Evolutionary conservation across 1,140 invertebrate genomes (phyloP).

Genomic region (Zaprionus lachaisei): DNA sequence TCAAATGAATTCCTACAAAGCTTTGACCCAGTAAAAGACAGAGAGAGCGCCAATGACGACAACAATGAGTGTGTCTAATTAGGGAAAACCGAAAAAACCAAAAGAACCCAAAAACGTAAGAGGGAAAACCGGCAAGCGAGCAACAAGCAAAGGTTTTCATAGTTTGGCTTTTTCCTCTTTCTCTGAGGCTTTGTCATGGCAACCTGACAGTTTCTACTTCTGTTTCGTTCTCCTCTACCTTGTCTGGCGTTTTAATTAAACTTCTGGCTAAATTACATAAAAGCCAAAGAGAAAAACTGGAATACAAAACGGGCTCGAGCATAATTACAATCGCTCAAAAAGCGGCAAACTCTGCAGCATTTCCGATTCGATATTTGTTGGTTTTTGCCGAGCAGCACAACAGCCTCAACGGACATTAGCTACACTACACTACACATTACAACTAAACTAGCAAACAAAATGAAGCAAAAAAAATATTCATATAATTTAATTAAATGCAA

Average conservation of each 20-base stretch:
- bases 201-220: conserved; percentile 53
- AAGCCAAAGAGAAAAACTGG: conserved; percentile 37
- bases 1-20: conserved; percentile 51
- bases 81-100: conserved; percentile 50
- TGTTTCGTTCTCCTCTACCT: conserved; percentile 25
- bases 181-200: conserved; percentile 52
- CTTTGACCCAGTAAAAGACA: conserved; percentile 58
- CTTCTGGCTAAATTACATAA: conserved; percentile 41
- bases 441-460: conserved; percentile 44
- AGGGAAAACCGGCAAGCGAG: conserved; percentile 46
- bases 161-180: conserved; percentile 54
- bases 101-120: conserved; percentile 4
- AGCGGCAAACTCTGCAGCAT: conserved; percentile 20
- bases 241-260: conserved; percentile 74
- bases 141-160: conserved; percentile 66
- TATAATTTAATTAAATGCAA: conserved; percentile 83
- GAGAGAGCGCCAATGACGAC: conserved; percentile 37
- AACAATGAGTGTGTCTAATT: conserved; percentile 74
- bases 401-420: conserved; percentile 23
- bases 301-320: conserved; percentile 8
- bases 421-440: conserved; percentile 20
- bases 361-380: conserved; percentile 5
- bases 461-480: conserved; percentile 58
- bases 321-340: conserved; percentile 35
- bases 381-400: conserved; percentile 15